A percentile compares a stretch with the other conserved stretches of the same genome.
phyloP scores from a whole-genome alignment of 2,113 vertebrate genomes.

The Ochotona princeps region DNA sequence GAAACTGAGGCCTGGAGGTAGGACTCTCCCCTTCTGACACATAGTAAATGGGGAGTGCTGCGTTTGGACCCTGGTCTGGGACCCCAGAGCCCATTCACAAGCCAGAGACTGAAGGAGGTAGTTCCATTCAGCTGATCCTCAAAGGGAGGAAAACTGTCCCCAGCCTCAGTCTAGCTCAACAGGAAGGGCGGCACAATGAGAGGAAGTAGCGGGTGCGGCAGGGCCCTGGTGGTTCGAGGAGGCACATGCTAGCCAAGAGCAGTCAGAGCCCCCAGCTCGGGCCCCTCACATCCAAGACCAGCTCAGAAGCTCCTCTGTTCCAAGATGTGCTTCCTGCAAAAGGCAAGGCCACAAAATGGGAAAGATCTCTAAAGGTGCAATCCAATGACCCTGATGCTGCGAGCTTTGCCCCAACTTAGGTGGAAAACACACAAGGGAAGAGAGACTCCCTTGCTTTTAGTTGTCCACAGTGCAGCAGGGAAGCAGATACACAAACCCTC shows the following conservation, averaged over 20 bases:
- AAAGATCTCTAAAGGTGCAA: neutral
- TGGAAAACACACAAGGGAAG: neutral
- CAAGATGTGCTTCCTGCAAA: neutral
- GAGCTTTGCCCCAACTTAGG: neutral
- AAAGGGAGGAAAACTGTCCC: slow-evolving; percentile 28
- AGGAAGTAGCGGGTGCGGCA: slow-evolving; percentile 80
- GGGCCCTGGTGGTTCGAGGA: neutral
- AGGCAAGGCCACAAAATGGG: neutral
- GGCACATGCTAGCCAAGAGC: neutral
- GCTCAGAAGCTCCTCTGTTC: neutral
- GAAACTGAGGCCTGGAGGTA: neutral
- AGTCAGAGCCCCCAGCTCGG: neutral
- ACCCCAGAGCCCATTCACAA: neutral
- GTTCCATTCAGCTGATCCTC: slow-evolving; percentile 46
- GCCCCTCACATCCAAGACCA: neutral
- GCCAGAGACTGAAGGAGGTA: neutral
- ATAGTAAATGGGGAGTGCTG: neutral
- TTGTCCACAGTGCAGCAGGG: neutral
- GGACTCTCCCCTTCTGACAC: neutral
- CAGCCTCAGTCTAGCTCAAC: slow-evolving; percentile 65
- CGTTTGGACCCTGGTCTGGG: neutral
- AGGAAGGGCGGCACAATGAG: slow-evolving; percentile 86
- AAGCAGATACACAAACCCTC: slow-evolving; percentile 8
- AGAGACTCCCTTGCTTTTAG: neutral
- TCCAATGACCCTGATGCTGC: neutral